Evolutionary conservation across 2,797 vertebrate genomes (phyloP).

Genomic region (Anabas testudineus): DNA sequence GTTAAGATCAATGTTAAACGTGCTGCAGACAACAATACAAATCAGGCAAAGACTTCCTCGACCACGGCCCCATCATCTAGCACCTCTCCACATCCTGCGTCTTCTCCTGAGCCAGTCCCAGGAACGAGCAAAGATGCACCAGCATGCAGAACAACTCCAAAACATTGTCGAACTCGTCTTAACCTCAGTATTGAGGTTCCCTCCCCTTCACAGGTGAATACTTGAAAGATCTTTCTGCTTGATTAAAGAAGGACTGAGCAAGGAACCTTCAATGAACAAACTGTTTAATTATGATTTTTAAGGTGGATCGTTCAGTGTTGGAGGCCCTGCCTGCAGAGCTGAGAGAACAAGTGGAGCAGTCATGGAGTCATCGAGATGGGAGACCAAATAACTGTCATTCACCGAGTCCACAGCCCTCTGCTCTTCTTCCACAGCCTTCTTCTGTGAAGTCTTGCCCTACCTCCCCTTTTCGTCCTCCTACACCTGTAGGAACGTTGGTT

Average conservation of each 20-base stretch:
- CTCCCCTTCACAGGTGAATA: slow-evolving; percentile 93
- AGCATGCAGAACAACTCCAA: slow-evolving; percentile 80
- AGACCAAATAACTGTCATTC: slow-evolving; percentile 68
- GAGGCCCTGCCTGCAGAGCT: slow-evolving; percentile 93
- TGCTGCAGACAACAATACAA: slow-evolving; percentile 34
- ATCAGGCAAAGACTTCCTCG: slow-evolving; percentile 49
- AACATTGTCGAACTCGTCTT: slow-evolving; percentile 84
- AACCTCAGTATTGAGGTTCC: slow-evolving; percentile 95
- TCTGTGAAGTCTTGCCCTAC: slow-evolving; percentile 68
- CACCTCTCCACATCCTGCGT: slow-evolving; percentile 51
- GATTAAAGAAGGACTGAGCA: not conserved
- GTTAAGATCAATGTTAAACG: slow-evolving; percentile 28
- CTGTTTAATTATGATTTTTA: slow-evolving; percentile 6
- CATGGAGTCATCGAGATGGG: slow-evolving; percentile 82
- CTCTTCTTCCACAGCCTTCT: slow-evolving; percentile 69
- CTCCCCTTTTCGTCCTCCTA: slow-evolving; percentile 74
- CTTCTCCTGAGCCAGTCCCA: slow-evolving; percentile 80
- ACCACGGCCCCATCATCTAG: slow-evolving; percentile 25
- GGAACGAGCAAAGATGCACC: slow-evolving; percentile 83
- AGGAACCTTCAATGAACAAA: not conserved
- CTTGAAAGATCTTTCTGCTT: not conserved
- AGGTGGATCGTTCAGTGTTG: slow-evolving; percentile 95
- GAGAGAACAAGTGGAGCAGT: slow-evolving; percentile 92
- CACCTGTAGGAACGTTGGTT: slow-evolving; percentile 86
- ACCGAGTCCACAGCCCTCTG: slow-evolving; percentile 68